phyloP scores from a whole-genome alignment of 2,113 vertebrate genomes.

The Neotragus moschatus region DNA sequence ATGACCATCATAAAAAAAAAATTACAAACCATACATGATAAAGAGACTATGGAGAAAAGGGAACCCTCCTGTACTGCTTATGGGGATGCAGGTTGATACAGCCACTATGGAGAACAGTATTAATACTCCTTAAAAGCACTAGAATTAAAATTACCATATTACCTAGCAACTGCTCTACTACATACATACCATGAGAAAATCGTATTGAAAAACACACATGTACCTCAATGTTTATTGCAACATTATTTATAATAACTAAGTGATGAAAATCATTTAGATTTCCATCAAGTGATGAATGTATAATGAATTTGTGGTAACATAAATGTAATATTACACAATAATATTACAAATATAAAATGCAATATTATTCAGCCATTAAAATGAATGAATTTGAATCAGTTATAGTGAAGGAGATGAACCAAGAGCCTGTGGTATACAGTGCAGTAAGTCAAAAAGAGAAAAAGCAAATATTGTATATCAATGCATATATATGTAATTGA shows the following conservation, averaged over 20 bases:
- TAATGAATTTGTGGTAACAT: neutral
- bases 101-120: neutral
- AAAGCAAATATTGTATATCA: neutral
- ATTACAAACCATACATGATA: neutral
- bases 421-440: neutral
- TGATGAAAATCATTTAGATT: too few species aligned
- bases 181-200: rapidly evolving
- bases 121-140: neutral
- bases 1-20: neutral
- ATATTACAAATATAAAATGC: too few species aligned
- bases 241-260: neutral
- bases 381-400: neutral
- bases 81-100: neutral
- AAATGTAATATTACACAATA: too few species aligned
- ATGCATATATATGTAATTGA: neutral
- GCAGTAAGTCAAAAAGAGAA: neutral
- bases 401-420: neutral
- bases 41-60: neutral
- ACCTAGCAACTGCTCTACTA: neutral
- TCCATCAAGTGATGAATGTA: neutral
- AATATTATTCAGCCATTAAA: neutral
- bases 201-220: neutral
- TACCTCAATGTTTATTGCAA: neutral
- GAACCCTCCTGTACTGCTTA: neutral
- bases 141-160: neutral